Conservation (phyloP, 2,888 invertebrate genomes). For the Leptarthrus brevirostris region DNA sequence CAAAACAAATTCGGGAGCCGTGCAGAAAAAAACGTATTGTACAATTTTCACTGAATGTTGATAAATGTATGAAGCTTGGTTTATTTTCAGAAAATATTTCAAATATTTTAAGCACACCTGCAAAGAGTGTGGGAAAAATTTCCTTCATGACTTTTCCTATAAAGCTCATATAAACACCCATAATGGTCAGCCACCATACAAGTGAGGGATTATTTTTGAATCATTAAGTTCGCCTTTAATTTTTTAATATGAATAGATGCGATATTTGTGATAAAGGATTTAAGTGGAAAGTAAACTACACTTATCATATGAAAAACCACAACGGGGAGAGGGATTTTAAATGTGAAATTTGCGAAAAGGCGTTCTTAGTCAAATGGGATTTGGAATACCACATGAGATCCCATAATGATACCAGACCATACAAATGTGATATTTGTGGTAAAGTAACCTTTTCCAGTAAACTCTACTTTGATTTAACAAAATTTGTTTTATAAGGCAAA, state of each 20-base stretch:
- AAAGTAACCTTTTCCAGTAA: neutral
- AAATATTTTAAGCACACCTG: neutral
- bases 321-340: neutral
- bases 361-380: slow-evolving; percentile 19
- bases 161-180: slow-evolving; percentile 28
- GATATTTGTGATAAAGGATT: slow-evolving; percentile 29
- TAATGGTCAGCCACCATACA: slow-evolving; percentile 20
- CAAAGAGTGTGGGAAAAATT: slow-evolving; percentile 14
- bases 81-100: no score
- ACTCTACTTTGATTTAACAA: no score
- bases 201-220: neutral
- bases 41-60: no score
- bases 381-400: slow-evolving; percentile 25
- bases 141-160: slow-evolving; percentile 18
- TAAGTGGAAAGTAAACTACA: slow-evolving; percentile 19
- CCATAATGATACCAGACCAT: slow-evolving; percentile 27
- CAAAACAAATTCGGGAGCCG: no score
- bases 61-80: neutral
- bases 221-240: neutral
- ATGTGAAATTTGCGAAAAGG: slow-evolving; percentile 16
- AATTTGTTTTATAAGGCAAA: slow-evolving; percentile 34
- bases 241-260: slow-evolving; percentile 14
- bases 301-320: slow-evolving; percentile 44
- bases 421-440: slow-evolving; percentile 41
- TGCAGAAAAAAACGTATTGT: no score